phyloP scores from a whole-genome alignment of 2,113 vertebrate species.

The Bubalus kerabau region DNA sequence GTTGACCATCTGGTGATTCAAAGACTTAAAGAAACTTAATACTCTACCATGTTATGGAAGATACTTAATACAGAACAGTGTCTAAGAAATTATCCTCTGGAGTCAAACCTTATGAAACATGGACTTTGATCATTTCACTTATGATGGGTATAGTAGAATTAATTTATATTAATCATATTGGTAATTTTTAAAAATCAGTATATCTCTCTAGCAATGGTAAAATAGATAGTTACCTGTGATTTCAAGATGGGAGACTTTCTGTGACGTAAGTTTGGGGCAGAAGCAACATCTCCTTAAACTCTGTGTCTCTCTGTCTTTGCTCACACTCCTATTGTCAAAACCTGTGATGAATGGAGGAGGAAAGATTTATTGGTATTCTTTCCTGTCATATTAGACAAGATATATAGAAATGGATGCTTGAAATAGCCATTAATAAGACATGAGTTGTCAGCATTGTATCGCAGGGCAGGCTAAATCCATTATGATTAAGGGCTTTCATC shows the following conservation, averaged over 20 bases:
- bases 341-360: background rate
- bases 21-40: background rate
- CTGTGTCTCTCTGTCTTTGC: background rate
- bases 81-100: background rate
- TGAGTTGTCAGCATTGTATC: background rate
- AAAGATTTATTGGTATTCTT: conserved; percentile 39
- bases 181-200: background rate
- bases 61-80: background rate
- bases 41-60: background rate
- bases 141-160: background rate
- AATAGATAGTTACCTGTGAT: background rate
- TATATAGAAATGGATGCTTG: background rate
- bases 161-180: background rate
- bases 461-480: background rate
- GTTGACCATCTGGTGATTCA: background rate
- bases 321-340: background rate
- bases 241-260: background rate
- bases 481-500: background rate
- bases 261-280: fast-evolving
- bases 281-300: background rate
- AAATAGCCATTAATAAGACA: background rate
- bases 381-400: conserved; percentile 30
- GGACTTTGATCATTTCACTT: background rate
- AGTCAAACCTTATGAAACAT: background rate
- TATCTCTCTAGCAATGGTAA: background rate